A percentile compares a stretch with the other conserved stretches of the same genome.
These are phyloP conservation scores for Tanytarsus gracilentus DNA, from an alignment of 2,888 invertebrate genomes.

Conservation along the genomic window DNA sequence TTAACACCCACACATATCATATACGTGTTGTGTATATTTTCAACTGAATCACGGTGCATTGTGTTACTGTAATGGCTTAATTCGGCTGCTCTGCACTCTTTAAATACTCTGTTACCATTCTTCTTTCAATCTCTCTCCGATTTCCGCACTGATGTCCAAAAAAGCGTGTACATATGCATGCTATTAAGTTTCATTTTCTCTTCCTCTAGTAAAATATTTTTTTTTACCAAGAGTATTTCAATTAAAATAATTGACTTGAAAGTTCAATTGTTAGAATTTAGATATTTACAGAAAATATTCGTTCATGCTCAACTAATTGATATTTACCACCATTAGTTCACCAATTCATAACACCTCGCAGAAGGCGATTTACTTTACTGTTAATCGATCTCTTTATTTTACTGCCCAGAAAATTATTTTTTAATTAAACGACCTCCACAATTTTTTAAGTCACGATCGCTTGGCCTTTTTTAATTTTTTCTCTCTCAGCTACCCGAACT, in stretches of 20 bases:
- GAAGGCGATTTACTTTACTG: too few relatives aligned
- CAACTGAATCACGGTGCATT: not conserved
- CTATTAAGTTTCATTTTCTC: too few relatives aligned
- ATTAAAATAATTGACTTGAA: slow-evolving; percentile 8
- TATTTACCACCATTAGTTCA: not conserved
- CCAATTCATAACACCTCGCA: not conserved
- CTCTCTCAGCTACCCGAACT: too few relatives aligned
- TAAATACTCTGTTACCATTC: not conserved
- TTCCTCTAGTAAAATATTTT: too few relatives aligned
- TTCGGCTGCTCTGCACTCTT: not conserved
- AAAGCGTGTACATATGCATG: not conserved
- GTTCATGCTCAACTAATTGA: slow-evolving; percentile 9
- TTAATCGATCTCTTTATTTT: not conserved
- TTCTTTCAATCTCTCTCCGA: slow-evolving; percentile 11
- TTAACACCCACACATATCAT: slow-evolving; percentile 1
- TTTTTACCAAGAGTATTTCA: too few relatives aligned
- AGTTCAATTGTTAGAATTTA: not conserved
- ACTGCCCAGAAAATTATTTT: not conserved
- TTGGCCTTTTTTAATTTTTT: not conserved
- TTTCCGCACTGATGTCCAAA: slow-evolving; percentile 14
- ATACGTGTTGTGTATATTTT: not conserved
- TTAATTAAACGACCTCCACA: not conserved
- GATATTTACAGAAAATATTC: not conserved
- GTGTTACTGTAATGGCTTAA: slow-evolving; percentile 2
- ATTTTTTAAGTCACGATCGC: slow-evolving; percentile 4